Base-by-base conservation (phyloP, 2,888 invertebrate genomes). In the Zelleria hepariella region DNA sequence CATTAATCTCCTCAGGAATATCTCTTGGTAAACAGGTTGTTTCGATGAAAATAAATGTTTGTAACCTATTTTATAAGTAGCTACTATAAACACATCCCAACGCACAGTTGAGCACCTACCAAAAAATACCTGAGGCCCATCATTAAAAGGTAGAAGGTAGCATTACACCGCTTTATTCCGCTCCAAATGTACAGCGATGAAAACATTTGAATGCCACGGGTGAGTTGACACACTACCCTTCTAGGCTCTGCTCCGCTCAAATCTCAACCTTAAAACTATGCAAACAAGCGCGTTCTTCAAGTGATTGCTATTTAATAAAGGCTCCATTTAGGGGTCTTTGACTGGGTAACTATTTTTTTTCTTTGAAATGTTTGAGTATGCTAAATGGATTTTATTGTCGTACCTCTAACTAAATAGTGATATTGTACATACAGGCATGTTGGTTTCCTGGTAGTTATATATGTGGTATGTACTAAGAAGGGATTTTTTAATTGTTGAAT, bases 41-140 rank as follows among this genome's bases (percentile, higher is more conserved):
- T n/a, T n/a, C n/a, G n/a, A n/a, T n/a, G n/a, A n/a, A n/a, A n/a
- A n/a, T n/a, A n/a, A n/a, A n/a, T n/a, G n/a, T n/a, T n/a, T n/a
- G n/a, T n/a, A n/a, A n/a, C n/a, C n/a, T n/a, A n/a, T n/a, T n/a
- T n/a, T n/a, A n/a, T n/a, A n/a, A n/a, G n/a, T n/a, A n/a, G n/a
- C n/a, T n/a, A n/a, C n/a, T n/a, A n/a, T n/a, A n/a, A n/a, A n/a
- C n/a, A n/a, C n/a, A n/a, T n/a, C 10, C 32, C 32, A 42, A 42
- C 32, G 32, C 32, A 42, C 49, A 49, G 18, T 18, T n/a, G 21
- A 49, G 21, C 18, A 20, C 74, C 77, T 82, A n/a, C n/a, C n/a
- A n/a, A n/a, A n/a, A 82, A 82, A 85, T 85, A 85, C 77, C 77
- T 78, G 77, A 76, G 78, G 73, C 73, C 74, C 71, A 80, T 83